Percentiles rank a stretch among this genome's conserved stretches.
phyloP scores from a whole-genome alignment of 1,140 invertebrate genomes.

The Trinorchestia longiramus region DNA sequence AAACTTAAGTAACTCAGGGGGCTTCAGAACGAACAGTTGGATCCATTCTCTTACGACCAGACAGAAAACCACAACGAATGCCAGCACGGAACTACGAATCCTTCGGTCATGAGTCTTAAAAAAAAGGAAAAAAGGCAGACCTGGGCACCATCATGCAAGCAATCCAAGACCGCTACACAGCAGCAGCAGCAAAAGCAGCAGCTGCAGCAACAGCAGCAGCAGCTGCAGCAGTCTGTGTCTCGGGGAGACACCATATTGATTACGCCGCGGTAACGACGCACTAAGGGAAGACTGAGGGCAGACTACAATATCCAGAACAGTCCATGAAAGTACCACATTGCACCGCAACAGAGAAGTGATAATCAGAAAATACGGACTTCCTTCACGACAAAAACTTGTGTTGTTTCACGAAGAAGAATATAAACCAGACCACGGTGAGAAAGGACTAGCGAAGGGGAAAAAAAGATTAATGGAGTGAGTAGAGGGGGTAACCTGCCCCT shows the following conservation, averaged over 20 bases:
- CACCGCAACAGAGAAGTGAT: not conserved
- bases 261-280: slow-evolving; percentile 34
- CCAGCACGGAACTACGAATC: not conserved
- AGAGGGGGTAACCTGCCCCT: not conserved
- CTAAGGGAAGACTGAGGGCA: not conserved
- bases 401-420: not conserved
- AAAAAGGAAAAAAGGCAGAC: not conserved
- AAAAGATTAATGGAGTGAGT: not conserved
- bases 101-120: not conserved
- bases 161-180: not conserved
- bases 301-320: not conserved
- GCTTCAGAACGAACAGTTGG: not conserved
- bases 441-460: not conserved
- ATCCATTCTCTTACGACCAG: not conserved
- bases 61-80: not conserved
- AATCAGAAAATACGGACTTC: not conserved
- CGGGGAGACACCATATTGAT: slow-evolving; percentile 24
- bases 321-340: not conserved
- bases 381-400: not conserved
- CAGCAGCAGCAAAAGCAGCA: not conserved
- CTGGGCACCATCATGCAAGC: not conserved
- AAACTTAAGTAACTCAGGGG: not conserved
- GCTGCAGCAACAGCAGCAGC: slow-evolving; percentile 5
- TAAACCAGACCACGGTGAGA: not conserved
- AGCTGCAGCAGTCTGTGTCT: not conserved